Base-by-base conservation (phyloP, 2,113 vertebrate genomes). In the Aptenodytes patagonicus region DNA sequence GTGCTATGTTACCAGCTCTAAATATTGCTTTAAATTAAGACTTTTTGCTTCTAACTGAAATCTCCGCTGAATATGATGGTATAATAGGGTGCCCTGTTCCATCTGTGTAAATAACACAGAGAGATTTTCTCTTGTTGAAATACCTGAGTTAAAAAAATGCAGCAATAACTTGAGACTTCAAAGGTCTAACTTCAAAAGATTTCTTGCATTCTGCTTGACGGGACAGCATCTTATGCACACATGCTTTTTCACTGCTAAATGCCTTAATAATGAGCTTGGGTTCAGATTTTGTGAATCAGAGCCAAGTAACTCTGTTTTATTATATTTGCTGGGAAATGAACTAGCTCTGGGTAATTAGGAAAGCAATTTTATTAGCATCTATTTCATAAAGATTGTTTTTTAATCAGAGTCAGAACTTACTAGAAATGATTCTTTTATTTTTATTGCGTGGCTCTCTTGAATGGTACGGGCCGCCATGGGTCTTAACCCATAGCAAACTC, bases 361-460 rank as follows among this genome's bases (percentile, higher is more conserved):
- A 98, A 98, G 98, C 98, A 98, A 98, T 98, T 98, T 98, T 98
- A 98, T 98, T 98, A 98, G 98, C 98, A 98, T 98, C 98, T 98
- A 98, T 98, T 98, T 98, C 98, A 98, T 98, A 98, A 97, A 98
- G 98, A 98, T 98, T 98, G 98, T 98, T 98, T 98, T 98, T 98
- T 98, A 98, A 98, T 98, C 98, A 98, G 98, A 98, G 98, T 98
- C 98, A 98, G 98, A 98, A 98, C 98, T 98, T 98, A 98, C 98
- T 98, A 98, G 98, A 98, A 98, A 98, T 98, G 96, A 98, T 98
- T 97, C 92, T 97, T 97, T 97, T 87, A 75, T 95, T 97, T 97
- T 98, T 97, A 97, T 98, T 98, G 97, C 93, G 18, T 1, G 13
- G 85, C 92, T 97, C 95, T 95, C 95, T 96, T 77, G 96, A 96